Base-by-base conservation (phyloP, 2,113 vertebrate genomes). In the Sminthopsis crassicaudata region DNA sequence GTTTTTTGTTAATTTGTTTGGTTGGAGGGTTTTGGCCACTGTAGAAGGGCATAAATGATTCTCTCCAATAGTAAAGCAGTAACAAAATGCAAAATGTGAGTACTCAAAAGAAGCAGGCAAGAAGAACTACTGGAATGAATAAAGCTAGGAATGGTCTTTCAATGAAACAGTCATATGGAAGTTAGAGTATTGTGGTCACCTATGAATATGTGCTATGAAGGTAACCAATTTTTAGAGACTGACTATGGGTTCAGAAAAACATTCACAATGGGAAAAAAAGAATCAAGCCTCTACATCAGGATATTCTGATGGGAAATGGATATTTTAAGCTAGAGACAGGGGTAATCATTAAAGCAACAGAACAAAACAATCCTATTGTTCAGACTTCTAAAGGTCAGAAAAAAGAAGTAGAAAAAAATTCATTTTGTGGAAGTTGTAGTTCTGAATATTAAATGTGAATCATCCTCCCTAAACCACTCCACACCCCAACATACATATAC, bases 291-390 rank as follows among this genome's bases (percentile, higher is more conserved):
- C 92, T 90, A 27, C 23, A 54, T 95, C 9, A 0, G 9, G 26
- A 55, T 50, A 24, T 0, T 0, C 90, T 94, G 90, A 8, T 54
- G 42, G 92, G 95, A 97, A 89, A 60, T 93, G 90, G 97, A 93
- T 88, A 95, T 14, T 19, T 90, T 53, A 50, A 92, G 46, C 11
- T 51, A 50, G 46, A 36, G 46, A 0, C 12, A 50, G 11, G 53
- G 93, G 88, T 94, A 96, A 91, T 42, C 89, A 51, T 94, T 95
- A 48, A 57, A 26, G 93, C 89, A 67, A 95, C 94, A 92, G 89
- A 94, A 94, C 90, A 53, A 91, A 57, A 88, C 92, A 95, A 95
- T 96, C 93, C 67, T 84, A n/a, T 42, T 84, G 36, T 22, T 84
- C n/a, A 10, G 54, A 53, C 76, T 60, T 92, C 51, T 95, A 67